Evolutionary conservation across 2,888 invertebrate genomes (phyloP).

Genomic region (Lithosia quadra): DNA sequence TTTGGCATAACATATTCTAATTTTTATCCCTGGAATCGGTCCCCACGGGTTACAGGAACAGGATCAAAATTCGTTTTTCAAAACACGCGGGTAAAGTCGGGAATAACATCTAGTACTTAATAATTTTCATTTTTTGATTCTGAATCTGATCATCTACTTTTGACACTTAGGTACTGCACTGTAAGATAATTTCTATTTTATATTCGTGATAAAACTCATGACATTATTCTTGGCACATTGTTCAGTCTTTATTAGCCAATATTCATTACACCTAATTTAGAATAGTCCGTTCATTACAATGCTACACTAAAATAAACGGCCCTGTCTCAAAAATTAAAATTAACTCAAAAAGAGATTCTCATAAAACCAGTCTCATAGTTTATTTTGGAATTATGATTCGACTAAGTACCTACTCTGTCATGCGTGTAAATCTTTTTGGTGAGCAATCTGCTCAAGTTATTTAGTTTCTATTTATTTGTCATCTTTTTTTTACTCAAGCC

Average conservation of each 20-base stretch:
- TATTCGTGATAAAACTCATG: too few species aligned
- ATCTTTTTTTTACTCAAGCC: neutral
- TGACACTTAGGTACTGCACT: too few species aligned
- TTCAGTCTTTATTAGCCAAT: neutral
- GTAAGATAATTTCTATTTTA: too few species aligned
- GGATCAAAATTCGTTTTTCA: too few species aligned
- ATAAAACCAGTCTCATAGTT: constrained; percentile 7
- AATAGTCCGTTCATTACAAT: constrained; percentile 17
- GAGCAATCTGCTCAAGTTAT: neutral
- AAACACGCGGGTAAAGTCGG: too few species aligned
- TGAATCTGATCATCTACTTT: too few species aligned
- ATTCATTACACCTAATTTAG: constrained; percentile 32
- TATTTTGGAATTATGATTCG: constrained; percentile 15
- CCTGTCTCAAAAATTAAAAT: constrained; percentile 18
- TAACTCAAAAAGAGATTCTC: constrained; percentile 11
- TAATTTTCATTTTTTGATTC: too few species aligned
- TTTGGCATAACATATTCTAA: too few species aligned
- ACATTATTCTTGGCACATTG: constrained; percentile 23
- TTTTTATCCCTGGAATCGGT: too few species aligned
- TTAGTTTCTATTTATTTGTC: neutral
- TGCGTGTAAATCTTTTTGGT: neutral
- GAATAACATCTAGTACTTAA: too few species aligned
- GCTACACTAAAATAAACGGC: constrained; percentile 11
- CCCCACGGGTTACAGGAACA: too few species aligned
- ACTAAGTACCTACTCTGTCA: neutral